Percentiles rank a stretch among this genome's conserved stretches.
phyloP scores from a whole-genome alignment of 1,140 invertebrate genomes.

The Portunus trituberculatus region DNA sequence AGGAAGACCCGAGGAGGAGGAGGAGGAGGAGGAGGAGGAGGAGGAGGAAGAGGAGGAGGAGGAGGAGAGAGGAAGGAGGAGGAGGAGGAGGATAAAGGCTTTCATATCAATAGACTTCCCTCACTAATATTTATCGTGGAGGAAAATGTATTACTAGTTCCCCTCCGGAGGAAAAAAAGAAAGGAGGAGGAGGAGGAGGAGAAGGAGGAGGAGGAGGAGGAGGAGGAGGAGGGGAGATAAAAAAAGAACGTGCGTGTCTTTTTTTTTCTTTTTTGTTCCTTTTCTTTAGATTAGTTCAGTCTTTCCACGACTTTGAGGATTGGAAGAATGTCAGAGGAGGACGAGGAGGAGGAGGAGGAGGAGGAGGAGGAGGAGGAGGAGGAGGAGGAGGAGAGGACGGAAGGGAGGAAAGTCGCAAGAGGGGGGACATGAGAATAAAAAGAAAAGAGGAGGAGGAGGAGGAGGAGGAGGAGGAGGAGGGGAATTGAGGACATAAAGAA shows the following conservation, averaged over 20 bases:
- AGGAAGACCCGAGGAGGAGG: neutral
- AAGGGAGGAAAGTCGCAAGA: neutral
- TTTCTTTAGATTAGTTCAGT: neutral
- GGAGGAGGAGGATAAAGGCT: neutral
- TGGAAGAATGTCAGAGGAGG: neutral
- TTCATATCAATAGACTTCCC: neutral
- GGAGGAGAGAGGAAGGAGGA: neutral
- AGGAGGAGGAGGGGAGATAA: neutral
- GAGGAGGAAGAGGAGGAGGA: neutral
- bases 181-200: neutral
- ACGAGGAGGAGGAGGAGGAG: conserved; percentile 14
- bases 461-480: neutral
- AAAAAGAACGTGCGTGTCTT: neutral
- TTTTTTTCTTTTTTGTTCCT: neutral
- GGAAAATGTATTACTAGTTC: too few relatives aligned
- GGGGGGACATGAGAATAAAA: neutral
- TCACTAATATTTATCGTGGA: neutral
- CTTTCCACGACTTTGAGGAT: neutral
- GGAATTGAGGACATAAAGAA: too few relatives aligned
- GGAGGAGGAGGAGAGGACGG: neutral
- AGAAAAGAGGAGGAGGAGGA: neutral
- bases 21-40: conserved; percentile 14
- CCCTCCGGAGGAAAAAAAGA: neutral
- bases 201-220: conserved; percentile 6
- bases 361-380: neutral